Conservation (phyloP, 2,888 invertebrate species). For the Iphiclides podalirius region DNA sequence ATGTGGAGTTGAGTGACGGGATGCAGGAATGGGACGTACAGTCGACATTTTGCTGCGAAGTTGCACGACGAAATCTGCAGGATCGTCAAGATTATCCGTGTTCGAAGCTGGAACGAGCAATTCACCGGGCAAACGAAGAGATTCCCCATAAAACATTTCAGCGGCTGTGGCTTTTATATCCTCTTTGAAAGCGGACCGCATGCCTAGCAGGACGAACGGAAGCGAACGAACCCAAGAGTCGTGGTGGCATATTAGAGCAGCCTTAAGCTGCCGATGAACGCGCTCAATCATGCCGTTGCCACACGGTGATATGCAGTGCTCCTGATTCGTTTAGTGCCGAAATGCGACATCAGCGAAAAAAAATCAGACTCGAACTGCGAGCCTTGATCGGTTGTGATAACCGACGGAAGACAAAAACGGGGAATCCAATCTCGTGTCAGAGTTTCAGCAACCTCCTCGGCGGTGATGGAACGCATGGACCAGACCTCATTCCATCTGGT, state of each 20-base stretch:
- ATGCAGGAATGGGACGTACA: conserved; percentile 13
- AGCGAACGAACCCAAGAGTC: conserved; percentile 17
- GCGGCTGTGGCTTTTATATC: conserved; percentile 23
- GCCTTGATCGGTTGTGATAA: conserved; percentile 30
- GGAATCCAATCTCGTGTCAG: background rate
- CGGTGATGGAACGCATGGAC: background rate
- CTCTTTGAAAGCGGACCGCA: conserved; percentile 25
- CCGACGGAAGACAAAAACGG: conserved; percentile 1
- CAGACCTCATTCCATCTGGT: background rate
- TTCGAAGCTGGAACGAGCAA: background rate
- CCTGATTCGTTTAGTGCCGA: conserved; percentile 9
- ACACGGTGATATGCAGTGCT: conserved; percentile 26
- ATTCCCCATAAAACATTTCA: conserved; percentile 25
- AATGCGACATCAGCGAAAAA: background rate
- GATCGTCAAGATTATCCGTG: background rate
- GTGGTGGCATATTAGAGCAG: conserved; percentile 35
- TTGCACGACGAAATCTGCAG: conserved; percentile 2
- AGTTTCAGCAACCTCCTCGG: background rate
- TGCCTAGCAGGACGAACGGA: conserved; percentile 25
- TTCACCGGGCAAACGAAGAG: conserved; percentile 25
- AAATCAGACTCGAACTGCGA: background rate
- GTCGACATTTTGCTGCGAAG: conserved; percentile 4
- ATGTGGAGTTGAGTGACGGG: conserved; percentile 7
- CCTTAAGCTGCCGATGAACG: conserved; percentile 31
- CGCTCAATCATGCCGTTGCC: conserved; percentile 26